A percentile compares a stretch with the other conserved stretches of the same genome.
Evolutionary conservation across 2,113 vertebrate genomes (phyloP).

Genomic region (Ageneiosus marmoratus): DNA sequence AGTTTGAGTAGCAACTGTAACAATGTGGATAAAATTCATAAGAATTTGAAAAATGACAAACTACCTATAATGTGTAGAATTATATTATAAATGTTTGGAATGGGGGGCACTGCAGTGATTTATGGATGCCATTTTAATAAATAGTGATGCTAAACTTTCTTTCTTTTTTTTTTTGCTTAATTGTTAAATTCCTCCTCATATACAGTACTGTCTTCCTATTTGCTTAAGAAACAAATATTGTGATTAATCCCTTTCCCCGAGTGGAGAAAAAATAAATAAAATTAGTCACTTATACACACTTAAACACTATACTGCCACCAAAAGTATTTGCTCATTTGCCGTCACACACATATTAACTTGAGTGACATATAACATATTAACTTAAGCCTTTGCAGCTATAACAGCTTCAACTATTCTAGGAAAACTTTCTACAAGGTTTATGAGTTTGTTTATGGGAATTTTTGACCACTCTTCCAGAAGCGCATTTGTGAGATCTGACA

Average conservation of each 20-base stretch:
- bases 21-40: not conserved
- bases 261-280: not conserved
- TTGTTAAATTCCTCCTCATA: not conserved
- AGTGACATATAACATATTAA: too few species aligned
- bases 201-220: not conserved
- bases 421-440: too few species aligned
- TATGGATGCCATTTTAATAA: not conserved
- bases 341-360: too few species aligned
- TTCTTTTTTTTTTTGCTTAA: not conserved
- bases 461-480: too few species aligned
- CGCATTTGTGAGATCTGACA: too few species aligned
- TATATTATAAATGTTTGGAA: not conserved
- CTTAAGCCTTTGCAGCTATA: too few species aligned
- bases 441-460: too few species aligned
- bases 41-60: not conserved
- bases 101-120: not conserved
- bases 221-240: not conserved
- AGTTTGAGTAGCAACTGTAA: slow-evolving; percentile 4
- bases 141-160: not conserved
- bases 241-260: too few species aligned
- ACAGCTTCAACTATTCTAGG: too few species aligned
- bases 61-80: not conserved
- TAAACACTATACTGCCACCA: too few species aligned
- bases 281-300: too few species aligned
- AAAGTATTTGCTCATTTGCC: too few species aligned